A percentile compares a stretch with the other conserved stretches of the same genome.
Evolutionary conservation across 1,140 invertebrate genomes (phyloP).

Genomic region (Phocides pigmalion): DNA sequence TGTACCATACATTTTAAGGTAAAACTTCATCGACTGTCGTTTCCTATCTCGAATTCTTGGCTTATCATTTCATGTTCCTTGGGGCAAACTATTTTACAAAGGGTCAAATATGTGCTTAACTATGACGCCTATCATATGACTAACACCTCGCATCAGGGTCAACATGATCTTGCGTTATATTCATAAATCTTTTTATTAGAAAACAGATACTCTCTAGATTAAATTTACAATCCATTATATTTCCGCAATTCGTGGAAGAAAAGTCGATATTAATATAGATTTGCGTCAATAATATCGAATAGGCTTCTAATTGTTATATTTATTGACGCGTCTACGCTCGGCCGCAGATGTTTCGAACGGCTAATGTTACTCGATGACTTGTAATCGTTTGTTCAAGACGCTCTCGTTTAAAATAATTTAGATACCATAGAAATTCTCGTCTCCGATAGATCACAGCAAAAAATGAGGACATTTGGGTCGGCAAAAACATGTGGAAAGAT

Average conservation of each 20-base stretch:
- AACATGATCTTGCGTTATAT: conserved; percentile 10
- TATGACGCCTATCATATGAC: conserved; percentile 7
- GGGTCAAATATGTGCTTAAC: conserved; percentile 16
- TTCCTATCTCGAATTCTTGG: conserved; percentile 3
- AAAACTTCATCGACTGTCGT: conserved; percentile 2
- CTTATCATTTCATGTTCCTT: background rate
- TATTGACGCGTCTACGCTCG: background rate
- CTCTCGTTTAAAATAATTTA: background rate
- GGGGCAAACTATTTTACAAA: conserved; percentile 11
- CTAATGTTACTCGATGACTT: background rate
- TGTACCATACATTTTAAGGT: conserved; percentile 1
- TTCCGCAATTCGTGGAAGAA: conserved; percentile 14
- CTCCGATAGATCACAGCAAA: too few species aligned
- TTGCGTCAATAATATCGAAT: conserved; percentile 7
- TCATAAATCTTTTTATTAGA: conserved; percentile 17
- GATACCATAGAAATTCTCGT: background rate
- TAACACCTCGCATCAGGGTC: conserved; percentile 3
- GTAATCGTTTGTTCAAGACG: background rate
- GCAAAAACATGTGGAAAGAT: too few species aligned
- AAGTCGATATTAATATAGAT: conserved; percentile 2
- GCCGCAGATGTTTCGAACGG: background rate
- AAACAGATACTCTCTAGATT: conserved; percentile 14
- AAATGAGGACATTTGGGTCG: too few species aligned
- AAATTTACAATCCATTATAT: conserved; percentile 18
- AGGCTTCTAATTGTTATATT: conserved; percentile 1